Percentiles rank a stretch among this genome's conserved stretches.
Conservation (phyloP, 2,888 invertebrate genomes). For the Acanthosepion esculentum region DNA sequence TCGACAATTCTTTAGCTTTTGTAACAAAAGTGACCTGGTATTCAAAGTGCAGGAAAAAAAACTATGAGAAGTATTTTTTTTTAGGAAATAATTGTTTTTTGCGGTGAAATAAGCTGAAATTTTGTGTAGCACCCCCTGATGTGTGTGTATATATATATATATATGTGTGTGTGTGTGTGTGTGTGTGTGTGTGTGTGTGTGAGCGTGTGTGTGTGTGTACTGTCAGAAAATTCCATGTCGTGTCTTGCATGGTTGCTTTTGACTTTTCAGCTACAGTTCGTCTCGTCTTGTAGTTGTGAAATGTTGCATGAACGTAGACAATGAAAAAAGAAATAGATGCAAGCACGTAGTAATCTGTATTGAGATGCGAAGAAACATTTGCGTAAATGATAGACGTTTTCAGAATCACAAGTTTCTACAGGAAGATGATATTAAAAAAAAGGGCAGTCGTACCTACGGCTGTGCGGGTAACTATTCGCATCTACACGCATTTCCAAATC, state of each 20-base stretch:
- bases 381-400: neutral
- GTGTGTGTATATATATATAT: conserved; percentile 2
- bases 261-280: neutral
- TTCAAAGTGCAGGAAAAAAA: too few species aligned
- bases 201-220: neutral
- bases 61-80: too few species aligned
- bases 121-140: too few species aligned
- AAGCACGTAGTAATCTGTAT: neutral
- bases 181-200: neutral
- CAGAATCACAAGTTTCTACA: neutral
- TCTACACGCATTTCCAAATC: neutral
- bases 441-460: neutral
- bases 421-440: neutral
- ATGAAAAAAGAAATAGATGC: neutral
- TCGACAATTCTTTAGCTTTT: too few species aligned
- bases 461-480: neutral
- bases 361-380: neutral
- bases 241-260: neutral
- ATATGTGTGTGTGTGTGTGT: neutral
- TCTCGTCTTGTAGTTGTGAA: neutral
- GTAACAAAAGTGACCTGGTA: too few species aligned
- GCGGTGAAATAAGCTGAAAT: too few species aligned
- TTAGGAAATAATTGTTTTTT: too few species aligned
- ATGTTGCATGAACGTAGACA: neutral
- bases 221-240: too few species aligned